Percentiles rank a stretch among this genome's conserved stretches.
These are phyloP conservation scores for Macroramphosus scolopax DNA, from an alignment of 2,797 vertebrate genomes.

Conservation along the genomic window DNA sequence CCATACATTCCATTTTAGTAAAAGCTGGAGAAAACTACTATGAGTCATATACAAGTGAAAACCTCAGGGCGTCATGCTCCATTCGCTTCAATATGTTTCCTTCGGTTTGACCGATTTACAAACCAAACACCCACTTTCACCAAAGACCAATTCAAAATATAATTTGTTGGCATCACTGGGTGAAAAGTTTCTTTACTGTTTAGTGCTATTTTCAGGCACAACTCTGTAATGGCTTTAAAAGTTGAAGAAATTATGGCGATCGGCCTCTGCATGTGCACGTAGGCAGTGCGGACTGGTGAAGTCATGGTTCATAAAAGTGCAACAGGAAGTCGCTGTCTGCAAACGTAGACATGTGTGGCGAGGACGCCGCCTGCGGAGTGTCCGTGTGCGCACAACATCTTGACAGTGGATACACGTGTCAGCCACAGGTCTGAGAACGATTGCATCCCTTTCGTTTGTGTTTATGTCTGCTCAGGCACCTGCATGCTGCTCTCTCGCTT, in stretches of 20 bases:
- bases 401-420: neutral
- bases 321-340: constrained; percentile 35
- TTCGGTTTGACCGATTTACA: too few species aligned
- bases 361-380: neutral
- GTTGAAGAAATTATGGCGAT: neutral
- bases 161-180: too few species aligned
- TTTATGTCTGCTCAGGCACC: constrained; percentile 23
- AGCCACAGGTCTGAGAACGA: neutral
- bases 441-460: constrained; percentile 1
- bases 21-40: too few species aligned
- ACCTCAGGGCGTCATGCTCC: too few species aligned
- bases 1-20: too few species aligned
- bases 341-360: constrained; percentile 23
- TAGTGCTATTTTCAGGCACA: constrained; percentile 7
- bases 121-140: too few species aligned
- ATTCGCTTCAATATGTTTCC: too few species aligned
- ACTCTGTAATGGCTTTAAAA: constrained; percentile 1
- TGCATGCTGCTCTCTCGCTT: constrained; percentile 11
- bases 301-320: constrained; percentile 34
- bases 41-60: too few species aligned
- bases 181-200: neutral
- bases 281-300: constrained; percentile 25
- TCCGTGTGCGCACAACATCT: neutral
- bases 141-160: too few species aligned
- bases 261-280: constrained; percentile 15